Percentiles rank a stretch among this genome's conserved stretches.
These are phyloP conservation scores for Porites divaricata DNA, from an alignment of 92 coral and sea anemone genomes.

Conservation along the genomic window DNA sequence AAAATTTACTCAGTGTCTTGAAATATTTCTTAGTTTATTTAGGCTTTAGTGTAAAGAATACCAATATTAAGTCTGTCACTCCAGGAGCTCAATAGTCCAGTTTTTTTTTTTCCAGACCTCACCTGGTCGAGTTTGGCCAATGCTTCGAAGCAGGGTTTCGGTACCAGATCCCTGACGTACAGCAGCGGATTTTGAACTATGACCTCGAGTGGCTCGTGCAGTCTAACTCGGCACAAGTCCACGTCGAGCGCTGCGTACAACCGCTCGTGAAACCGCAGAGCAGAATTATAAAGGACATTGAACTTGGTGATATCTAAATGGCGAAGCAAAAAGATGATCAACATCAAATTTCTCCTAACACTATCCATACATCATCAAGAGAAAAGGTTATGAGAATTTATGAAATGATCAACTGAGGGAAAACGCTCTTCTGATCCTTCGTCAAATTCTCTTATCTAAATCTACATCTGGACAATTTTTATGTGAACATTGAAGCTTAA, in stretches of 20 bases:
- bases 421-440: neutral
- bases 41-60: no score
- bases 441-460: neutral
- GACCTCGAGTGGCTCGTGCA: constrained; percentile 87
- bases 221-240: constrained; percentile 96
- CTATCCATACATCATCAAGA: no score
- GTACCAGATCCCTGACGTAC: constrained; percentile 96
- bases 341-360: no score
- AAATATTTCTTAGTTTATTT: no score
- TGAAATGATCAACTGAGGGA: no score
- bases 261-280: constrained; percentile 80
- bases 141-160: constrained; percentile 91
- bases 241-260: constrained; percentile 90
- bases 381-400: no score
- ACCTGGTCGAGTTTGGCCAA: constrained; percentile 93
- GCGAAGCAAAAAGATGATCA: no score
- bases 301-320: constrained; percentile 72
- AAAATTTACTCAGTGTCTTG: no score
- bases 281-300: constrained; percentile 91
- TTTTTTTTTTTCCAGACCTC: neutral
- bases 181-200: constrained; percentile 92
- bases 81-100: neutral
- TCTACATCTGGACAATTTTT: no score
- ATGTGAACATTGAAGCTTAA: no score
- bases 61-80: neutral